These are phyloP conservation scores for Buathra laborator DNA, from an alignment of 2,888 invertebrate genomes.

Conservation along the genomic window DNA sequence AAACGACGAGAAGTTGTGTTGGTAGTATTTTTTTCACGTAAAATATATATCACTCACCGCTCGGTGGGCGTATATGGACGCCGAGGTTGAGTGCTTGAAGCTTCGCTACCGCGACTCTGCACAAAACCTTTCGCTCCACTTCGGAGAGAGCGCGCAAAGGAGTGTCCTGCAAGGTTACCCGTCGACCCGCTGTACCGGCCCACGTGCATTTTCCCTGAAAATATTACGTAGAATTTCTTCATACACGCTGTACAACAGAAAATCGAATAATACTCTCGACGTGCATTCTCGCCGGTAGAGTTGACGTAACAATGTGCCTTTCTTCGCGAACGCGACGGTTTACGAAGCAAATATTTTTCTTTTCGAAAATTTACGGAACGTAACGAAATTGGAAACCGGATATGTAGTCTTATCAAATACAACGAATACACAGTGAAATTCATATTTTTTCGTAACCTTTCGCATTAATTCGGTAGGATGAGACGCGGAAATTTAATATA, in stretches of 20 bases:
- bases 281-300: background rate
- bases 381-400: too few relatives aligned
- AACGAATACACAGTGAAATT: too few relatives aligned
- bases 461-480: too few relatives aligned
- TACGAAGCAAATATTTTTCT: too few relatives aligned
- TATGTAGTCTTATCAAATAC: too few relatives aligned
- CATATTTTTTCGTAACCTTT: too few relatives aligned
- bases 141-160: constrained; percentile 91
- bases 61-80: constrained; percentile 92
- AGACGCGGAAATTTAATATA: too few relatives aligned
- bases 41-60: constrained; percentile 87
- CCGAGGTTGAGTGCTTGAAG: constrained; percentile 95
- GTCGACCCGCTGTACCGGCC: constrained; percentile 89
- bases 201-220: constrained; percentile 93
- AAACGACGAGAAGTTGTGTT: too few relatives aligned
- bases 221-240: constrained; percentile 48
- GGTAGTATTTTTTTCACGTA: background rate
- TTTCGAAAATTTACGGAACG: too few relatives aligned
- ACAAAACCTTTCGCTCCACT: constrained; percentile 92
- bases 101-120: constrained; percentile 94
- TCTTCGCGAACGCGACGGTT: background rate
- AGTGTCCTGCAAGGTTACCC: constrained; percentile 90
- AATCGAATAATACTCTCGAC: constrained; percentile 26
- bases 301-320: background rate
- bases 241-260: background rate